Evolutionary conservation across 2,113 vertebrate species (phyloP), one percentile per base, ranked within the genome.

Genomic region (Notiomystis cincta): DNA sequence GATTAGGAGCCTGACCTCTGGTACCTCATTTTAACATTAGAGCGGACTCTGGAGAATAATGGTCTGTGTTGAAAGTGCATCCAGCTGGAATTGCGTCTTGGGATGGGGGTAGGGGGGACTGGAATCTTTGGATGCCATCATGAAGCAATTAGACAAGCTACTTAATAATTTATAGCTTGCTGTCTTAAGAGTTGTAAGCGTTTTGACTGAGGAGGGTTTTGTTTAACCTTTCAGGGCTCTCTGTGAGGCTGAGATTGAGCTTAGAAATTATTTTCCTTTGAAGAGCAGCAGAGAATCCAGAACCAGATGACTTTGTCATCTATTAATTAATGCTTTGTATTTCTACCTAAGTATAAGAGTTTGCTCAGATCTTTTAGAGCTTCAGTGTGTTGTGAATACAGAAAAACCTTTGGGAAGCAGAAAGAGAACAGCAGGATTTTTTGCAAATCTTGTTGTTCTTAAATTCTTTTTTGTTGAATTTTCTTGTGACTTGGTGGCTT

Each of bases 121-220:
- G 76, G 75, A n/a, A 80, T 61, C 89, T 79, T 83, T 82, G 91
- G 93, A 95, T 92, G 92, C 96, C 93, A 94, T 95, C 89, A 56
- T 92, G 90, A 88, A 95, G 93, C 96, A 96, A 94, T 95, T 93
- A 96, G 95, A 94, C 90, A 96, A 93, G 93, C 93, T 95, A 50
- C 91, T 95, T 90, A 91, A 89, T 96, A 96, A 97, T 97, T 97
- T 91, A 95, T 92, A 78, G 85, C 82, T 86, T 4, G 48, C 90
- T 88, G 89, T 65, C 93, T 62, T 88, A 64, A 64, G 78, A 51
- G 50, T 42, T 86, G 64, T 23, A 42, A 90, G 86, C 60, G 2
- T 81, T 95, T 44, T 62, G 93, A 82, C 38, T 71, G 89, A 61
- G 70, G 61, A 77, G 87, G 78, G 47, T 92, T 97, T 93, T 82